These are phyloP conservation scores for Rhinella marina DNA, from an alignment of 2,797 vertebrate species.

Conservation along the genomic window DNA sequence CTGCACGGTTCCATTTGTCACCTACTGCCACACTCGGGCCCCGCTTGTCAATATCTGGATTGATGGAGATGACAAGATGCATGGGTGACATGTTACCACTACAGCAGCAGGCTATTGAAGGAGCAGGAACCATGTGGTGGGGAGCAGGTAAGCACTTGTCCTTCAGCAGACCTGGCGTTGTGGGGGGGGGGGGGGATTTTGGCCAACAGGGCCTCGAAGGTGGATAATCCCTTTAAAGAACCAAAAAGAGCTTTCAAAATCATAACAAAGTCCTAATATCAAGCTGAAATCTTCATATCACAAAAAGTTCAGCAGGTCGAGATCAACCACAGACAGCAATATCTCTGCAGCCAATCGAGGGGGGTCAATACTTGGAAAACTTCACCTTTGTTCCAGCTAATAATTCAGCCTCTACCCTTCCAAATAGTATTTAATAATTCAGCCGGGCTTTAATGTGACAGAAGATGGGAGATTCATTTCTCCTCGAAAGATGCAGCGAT, in stretches of 20 bases:
- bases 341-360: not conserved
- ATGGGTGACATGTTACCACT: too few relatives aligned
- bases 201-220: too few relatives aligned
- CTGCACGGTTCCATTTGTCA: too few relatives aligned
- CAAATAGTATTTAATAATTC: not conserved
- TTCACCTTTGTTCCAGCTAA: not conserved
- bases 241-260: not conserved
- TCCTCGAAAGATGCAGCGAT: not conserved
- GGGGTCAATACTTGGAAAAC: constrained; percentile 14
- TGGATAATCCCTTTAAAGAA: not conserved
- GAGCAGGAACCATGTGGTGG: too few relatives aligned
- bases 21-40: too few relatives aligned
- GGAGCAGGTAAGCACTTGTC: too few relatives aligned
- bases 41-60: too few relatives aligned
- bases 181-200: too few relatives aligned
- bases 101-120: too few relatives aligned
- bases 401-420: not conserved
- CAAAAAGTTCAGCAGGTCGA: not conserved
- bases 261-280: not conserved
- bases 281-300: not conserved
- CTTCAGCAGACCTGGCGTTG: too few relatives aligned
- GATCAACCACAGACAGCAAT: not conserved
- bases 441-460: not conserved
- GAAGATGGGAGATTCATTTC: not conserved
- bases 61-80: too few relatives aligned